Base-by-base conservation (phyloP, 2,797 vertebrate species). In the Phrynocephalus vlangalii region DNA sequence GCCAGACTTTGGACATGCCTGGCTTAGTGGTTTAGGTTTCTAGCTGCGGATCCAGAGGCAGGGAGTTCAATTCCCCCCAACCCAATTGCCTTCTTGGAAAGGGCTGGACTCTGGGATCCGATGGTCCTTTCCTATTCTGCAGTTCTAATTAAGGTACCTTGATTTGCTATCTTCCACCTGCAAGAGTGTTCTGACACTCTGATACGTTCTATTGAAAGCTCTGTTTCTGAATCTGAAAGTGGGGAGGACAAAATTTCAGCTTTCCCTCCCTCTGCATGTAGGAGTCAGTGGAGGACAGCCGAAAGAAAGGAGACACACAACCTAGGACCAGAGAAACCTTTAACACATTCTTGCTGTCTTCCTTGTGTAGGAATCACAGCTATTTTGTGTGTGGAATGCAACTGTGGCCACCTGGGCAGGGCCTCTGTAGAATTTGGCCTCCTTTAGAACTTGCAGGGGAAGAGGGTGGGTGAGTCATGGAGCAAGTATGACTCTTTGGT, bases 231-330 rank as follows among this genome's bases (percentile, higher is more conserved):
- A 68, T 88, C 56, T 52, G 84, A 78, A 92, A 84, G 80, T 24
- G 84, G 86, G 89, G 90, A 86, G 89, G 90, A 91, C 82, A 63
- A 60, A 85, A 82, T 89, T 84, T 86, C 90, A 75, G 73, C 83
- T 90, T 75, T 72, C 87, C 91, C 94, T 89, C 56, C 13, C 76
- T 2, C 90, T 71, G 30, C 86, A 84, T 93, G 94, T 95, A 93
- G 90, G 91, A 95, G 93, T n/a, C 85, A 83, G 82, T 0, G 82
- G 91, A 85, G 92, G 91, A 94, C 85, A 88, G 48, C 38, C 3
- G 38, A 52, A 38, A 0, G 0, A 70, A 48, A 56, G 89, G 50
- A 66, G 91, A 88, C 90, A 92, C 93, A 95, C 91, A 93, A 85
- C 77, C 72, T 86, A 88, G 86, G 93, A 91, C 93, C 88, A 82